Evolutionary conservation across 2,113 vertebrate species (phyloP).

Genomic region (Carlito syrichta): DNA sequence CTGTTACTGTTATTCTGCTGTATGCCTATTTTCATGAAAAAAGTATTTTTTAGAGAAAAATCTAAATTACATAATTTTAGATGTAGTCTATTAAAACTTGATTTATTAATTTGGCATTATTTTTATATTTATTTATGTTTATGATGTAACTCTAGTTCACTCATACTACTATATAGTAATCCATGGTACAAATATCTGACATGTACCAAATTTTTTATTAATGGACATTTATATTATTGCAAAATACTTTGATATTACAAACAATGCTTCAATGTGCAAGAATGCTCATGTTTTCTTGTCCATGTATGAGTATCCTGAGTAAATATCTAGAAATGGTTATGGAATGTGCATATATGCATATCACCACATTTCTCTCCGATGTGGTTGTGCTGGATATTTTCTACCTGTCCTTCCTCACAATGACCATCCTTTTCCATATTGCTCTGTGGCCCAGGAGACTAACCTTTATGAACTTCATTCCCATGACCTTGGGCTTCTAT

Average conservation of each 20-base stretch:
- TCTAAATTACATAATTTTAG: not conserved
- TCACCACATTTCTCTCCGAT: not conserved
- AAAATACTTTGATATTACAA: not conserved
- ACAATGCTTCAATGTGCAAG: not conserved
- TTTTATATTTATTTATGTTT: not conserved
- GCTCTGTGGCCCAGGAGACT: not conserved
- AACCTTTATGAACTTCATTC: not conserved
- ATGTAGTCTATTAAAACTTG: not conserved
- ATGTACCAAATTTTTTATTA: not conserved
- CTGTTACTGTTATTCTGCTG: not conserved
- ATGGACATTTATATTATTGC: not conserved
- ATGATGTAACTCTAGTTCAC: not conserved
- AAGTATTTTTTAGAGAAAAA: not conserved
- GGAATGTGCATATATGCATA: not conserved
- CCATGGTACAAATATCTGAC: not conserved
- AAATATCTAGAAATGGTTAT: not conserved
- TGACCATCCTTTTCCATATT: not conserved
- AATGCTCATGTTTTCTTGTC: not conserved
- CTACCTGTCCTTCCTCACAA: not conserved
- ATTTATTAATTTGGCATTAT: not conserved
- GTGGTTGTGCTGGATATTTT: not conserved
- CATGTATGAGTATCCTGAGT: not conserved
- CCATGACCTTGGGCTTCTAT: not conserved
- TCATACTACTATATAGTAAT: not conserved
- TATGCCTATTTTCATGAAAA: not conserved